These are phyloP conservation scores for Macroramphosus scolopax DNA, from an alignment of 2,797 vertebrate species.

Conservation along the genomic window DNA sequence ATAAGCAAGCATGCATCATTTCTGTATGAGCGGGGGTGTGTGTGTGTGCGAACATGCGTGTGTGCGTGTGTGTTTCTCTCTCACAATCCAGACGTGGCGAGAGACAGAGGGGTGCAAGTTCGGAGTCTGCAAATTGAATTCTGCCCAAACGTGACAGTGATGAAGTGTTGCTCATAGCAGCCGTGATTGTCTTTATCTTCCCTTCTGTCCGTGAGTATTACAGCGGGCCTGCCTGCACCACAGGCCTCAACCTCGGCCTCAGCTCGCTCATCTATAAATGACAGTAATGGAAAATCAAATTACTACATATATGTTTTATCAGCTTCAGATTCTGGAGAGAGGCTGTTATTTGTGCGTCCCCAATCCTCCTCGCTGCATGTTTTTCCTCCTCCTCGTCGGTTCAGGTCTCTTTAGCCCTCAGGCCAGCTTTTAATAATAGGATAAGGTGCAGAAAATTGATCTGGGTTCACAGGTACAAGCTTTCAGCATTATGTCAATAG, in stretches of 20 bases:
- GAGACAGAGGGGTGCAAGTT: slow-evolving; percentile 35
- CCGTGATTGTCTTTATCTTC: slow-evolving; percentile 86
- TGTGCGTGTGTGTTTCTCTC: slow-evolving; percentile 7
- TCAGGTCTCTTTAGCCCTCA: slow-evolving; percentile 56
- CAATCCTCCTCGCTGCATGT: slow-evolving; percentile 25
- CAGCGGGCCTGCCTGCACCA: slow-evolving; percentile 67
- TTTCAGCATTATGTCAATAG: slow-evolving; percentile 77
- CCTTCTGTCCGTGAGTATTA: slow-evolving; percentile 79
- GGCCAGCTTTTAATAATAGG: slow-evolving; percentile 80
- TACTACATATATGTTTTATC: slow-evolving; percentile 72
- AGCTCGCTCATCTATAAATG: slow-evolving; percentile 81
- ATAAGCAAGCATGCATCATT: slow-evolving; percentile 12
- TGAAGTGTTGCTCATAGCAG: slow-evolving; percentile 90
- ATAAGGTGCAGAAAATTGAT: slow-evolving; percentile 80
- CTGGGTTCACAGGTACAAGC: slow-evolving; percentile 66
- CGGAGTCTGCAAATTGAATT: slow-evolving; percentile 85
- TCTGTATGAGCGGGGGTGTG: slow-evolving; percentile 21
- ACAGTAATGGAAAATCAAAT: slow-evolving; percentile 81
- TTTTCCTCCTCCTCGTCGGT: slow-evolving; percentile 54
- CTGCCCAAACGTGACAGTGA: slow-evolving; percentile 86
- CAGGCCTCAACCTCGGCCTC: slow-evolving; percentile 63
- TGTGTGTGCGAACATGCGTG: slow-evolving; percentile 1
- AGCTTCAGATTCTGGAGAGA: slow-evolving; percentile 38
- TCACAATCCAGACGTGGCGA: slow-evolving; percentile 40
- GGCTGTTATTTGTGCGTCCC: slow-evolving; percentile 47